Evolutionary conservation across 1,140 invertebrate species (phyloP).

Genomic region (Euura lappo): DNA sequence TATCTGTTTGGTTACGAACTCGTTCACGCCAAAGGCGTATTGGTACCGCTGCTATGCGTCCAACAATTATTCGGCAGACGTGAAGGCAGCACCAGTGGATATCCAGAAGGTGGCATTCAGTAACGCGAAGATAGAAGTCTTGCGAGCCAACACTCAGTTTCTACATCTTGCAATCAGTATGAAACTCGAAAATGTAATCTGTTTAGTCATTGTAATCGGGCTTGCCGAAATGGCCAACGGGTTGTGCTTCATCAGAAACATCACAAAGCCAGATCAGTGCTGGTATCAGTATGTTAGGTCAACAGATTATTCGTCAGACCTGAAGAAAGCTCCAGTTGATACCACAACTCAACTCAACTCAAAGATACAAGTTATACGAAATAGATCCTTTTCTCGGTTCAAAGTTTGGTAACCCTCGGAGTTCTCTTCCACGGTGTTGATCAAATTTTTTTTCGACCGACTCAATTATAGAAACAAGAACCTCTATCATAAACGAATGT

Average conservation of each 20-base stretch:
- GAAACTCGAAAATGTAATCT: not conserved
- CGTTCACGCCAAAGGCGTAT: not conserved
- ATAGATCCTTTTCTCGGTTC: not conserved
- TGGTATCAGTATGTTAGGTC: not conserved
- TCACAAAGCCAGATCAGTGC: too few species aligned
- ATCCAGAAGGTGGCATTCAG: not conserved
- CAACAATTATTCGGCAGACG: not conserved
- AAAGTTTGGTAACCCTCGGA: too few species aligned
- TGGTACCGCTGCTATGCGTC: not conserved
- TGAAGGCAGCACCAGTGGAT: not conserved
- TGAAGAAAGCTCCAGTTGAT: conserved; percentile 15
- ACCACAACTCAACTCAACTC: conserved; percentile 16
- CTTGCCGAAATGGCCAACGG: not conserved
- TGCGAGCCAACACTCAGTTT: too few species aligned
- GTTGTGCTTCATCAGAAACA: not conserved
- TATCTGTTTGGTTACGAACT: not conserved
- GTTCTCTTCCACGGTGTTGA: too few species aligned
- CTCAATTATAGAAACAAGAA: too few species aligned
- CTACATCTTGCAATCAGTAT: not conserved
- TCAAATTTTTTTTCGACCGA: too few species aligned
- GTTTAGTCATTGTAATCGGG: not conserved
- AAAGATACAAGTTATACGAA: conserved; percentile 12
- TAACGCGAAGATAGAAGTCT: not conserved
- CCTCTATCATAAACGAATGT: too few species aligned
- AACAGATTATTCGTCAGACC: not conserved